Evolutionary conservation across 2,113 vertebrate species (phyloP).

Genomic region (Mohoua ochrocephala): DNA sequence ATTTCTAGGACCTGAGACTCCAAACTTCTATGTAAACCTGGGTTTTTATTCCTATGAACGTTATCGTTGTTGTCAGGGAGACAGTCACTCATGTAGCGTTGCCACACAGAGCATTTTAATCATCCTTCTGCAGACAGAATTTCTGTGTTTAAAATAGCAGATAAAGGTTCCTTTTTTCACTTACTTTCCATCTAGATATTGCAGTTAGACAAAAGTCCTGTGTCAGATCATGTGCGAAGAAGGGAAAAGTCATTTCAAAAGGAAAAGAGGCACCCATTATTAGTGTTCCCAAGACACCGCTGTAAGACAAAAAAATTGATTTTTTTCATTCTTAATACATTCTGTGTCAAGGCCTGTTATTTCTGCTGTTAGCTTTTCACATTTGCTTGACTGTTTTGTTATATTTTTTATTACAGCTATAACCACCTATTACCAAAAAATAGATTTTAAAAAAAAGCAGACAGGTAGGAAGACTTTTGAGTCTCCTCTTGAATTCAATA

Average conservation of each 20-base stretch:
- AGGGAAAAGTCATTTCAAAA: not conserved
- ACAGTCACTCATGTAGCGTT: not conserved
- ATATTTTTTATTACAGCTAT: not conserved
- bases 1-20: not conserved
- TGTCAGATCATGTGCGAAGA: not conserved
- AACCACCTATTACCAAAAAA: not conserved
- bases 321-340: not conserved
- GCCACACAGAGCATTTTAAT: constrained; percentile 18
- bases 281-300: not conserved
- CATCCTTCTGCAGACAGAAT: not conserved
- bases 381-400: not conserved
- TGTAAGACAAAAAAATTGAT: not conserved
- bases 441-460: not conserved
- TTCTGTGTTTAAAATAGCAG: not conserved
- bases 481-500: not conserved
- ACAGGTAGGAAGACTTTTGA: not conserved
- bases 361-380: not conserved
- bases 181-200: not conserved
- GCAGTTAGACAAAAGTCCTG: not conserved
- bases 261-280: not conserved
- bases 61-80: constrained; percentile 37
- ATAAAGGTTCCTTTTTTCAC: not conserved
- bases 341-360: not conserved
- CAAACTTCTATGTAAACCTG: not conserved
- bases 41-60: constrained; percentile 10